Evolutionary conservation across 92 coral and sea anemone species (phyloP).

Genomic region (Heliopora coerulea): DNA sequence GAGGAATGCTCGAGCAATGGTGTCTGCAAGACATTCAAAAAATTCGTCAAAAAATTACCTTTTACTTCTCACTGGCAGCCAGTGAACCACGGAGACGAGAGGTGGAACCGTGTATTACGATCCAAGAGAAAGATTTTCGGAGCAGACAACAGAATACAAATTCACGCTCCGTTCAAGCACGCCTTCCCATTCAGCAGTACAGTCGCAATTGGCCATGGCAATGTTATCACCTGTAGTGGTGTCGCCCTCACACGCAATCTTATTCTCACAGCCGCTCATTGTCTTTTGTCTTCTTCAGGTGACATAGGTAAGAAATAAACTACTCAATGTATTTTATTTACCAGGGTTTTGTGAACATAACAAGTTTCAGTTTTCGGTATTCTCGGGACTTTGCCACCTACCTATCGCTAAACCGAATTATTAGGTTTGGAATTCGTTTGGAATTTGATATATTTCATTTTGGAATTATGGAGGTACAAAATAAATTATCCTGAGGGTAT

Average conservation of each 20-base stretch:
- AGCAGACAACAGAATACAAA: slow-evolving; percentile 16
- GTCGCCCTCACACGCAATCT: slow-evolving; percentile 6
- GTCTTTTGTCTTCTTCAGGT: background rate
- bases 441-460: too few relatives aligned
- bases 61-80: background rate
- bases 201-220: slow-evolving; percentile 6
- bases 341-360: background rate
- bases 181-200: slow-evolving; percentile 21
- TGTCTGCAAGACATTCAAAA: background rate
- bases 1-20: slow-evolving; percentile 14
- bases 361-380: too few relatives aligned
- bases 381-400: too few relatives aligned
- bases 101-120: background rate
- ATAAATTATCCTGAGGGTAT: too few relatives aligned
- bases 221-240: slow-evolving; percentile 15
- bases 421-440: too few relatives aligned
- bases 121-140: slow-evolving; percentile 17
- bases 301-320: background rate
- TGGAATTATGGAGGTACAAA: too few relatives aligned
- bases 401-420: too few relatives aligned
- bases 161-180: background rate
- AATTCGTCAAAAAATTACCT: background rate
- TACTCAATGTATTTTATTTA: background rate
- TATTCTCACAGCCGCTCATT: slow-evolving; percentile 37
- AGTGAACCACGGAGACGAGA: background rate